phyloP scores from a whole-genome alignment of 2,888 invertebrate genomes.

The Esperia sulphurella region DNA sequence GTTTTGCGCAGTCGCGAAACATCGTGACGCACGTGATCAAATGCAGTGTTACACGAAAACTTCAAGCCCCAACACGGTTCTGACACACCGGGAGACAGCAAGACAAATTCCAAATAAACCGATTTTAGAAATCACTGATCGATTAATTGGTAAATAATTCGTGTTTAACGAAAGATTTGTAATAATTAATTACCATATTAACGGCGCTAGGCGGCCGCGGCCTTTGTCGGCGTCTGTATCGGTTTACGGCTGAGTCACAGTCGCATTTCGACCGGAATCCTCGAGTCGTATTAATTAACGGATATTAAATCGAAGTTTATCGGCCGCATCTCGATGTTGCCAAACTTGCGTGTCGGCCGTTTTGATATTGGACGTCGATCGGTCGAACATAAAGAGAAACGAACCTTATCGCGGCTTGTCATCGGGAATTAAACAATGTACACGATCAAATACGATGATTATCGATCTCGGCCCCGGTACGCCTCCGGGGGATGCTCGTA shows the following conservation, averaged over 20 bases:
- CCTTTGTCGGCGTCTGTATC: constrained; percentile 71
- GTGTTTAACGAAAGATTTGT: constrained; percentile 60
- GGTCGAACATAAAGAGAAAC: constrained; percentile 50
- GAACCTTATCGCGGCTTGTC: constrained; percentile 67
- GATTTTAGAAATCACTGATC: constrained; percentile 19
- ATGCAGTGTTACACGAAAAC: constrained; percentile 36
- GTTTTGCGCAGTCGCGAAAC: constrained; percentile 34
- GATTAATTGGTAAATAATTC: constrained; percentile 62
- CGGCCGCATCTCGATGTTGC: constrained; percentile 73
- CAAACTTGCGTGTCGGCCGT: constrained; percentile 69
- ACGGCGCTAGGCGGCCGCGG: constrained; percentile 63
- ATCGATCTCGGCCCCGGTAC: constrained; percentile 35
- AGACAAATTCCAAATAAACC: constrained; percentile 3
- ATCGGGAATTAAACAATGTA: constrained; percentile 73
- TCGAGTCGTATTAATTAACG: constrained; percentile 77
- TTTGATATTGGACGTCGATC: constrained; percentile 55
- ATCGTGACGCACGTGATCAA: constrained; percentile 53
- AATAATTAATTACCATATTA: constrained; percentile 76
- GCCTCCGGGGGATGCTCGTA: constrained; percentile 10
- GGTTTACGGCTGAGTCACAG: constrained; percentile 69
- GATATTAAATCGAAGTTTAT: constrained; percentile 77
- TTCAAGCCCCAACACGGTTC: constrained; percentile 18
- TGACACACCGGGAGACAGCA: constrained; percentile 17
- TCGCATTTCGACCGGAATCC: constrained; percentile 68
- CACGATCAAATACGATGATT: constrained; percentile 67